Evolutionary conservation across 2,888 invertebrate genomes (phyloP).

Genomic region (Ecdyonurus torrentis): DNA sequence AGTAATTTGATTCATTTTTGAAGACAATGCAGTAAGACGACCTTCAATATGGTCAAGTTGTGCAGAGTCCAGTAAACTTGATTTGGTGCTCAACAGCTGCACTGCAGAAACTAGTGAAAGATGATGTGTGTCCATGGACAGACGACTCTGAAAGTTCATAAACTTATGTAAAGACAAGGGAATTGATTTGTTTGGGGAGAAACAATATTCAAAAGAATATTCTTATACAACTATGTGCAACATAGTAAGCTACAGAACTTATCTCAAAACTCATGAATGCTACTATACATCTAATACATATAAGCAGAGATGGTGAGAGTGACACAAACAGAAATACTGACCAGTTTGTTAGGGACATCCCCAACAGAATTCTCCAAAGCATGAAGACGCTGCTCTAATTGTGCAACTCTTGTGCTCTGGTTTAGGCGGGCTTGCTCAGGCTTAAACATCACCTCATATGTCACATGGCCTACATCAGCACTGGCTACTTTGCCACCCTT

Average conservation of each 20-base stretch:
- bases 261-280: background rate
- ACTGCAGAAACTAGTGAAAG: conserved; percentile 51
- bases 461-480: conserved; percentile 25
- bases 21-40: conserved; percentile 51
- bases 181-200: no score
- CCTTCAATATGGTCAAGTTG: conserved; percentile 76
- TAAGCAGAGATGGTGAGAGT: background rate
- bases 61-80: conserved; percentile 59
- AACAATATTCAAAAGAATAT: background rate
- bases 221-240: background rate
- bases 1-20: conserved; percentile 56
- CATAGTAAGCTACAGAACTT: background rate
- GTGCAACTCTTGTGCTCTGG: conserved; percentile 62
- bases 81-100: conserved; percentile 57
- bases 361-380: conserved; percentile 72
- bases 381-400: conserved; percentile 70
- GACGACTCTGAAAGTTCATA: conserved; percentile 19
- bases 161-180: no score
- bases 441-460: conserved; percentile 46
- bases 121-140: conserved; percentile 21
- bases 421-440: conserved; percentile 50
- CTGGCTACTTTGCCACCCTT: conserved; percentile 17
- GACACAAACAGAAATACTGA: conserved; percentile 26
- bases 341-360: conserved; percentile 61
- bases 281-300: background rate